Evolutionary conservation across 2,113 vertebrate genomes (phyloP), one percentile per base, ranked within the genome.

Genomic region (Chloropsis hardwickii): DNA sequence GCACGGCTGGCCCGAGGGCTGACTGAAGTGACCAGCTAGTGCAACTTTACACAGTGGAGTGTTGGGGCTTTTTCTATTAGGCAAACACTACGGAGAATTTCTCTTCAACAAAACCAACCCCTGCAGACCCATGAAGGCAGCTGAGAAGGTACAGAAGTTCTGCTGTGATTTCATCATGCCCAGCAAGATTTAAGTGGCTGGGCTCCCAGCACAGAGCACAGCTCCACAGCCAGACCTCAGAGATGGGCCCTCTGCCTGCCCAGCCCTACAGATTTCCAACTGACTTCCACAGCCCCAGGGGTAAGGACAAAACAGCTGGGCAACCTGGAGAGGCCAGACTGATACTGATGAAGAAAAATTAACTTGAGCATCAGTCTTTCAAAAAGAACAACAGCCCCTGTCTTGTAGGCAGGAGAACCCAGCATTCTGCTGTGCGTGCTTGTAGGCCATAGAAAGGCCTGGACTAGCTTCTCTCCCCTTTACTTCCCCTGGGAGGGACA

Each of bases 1-100:
- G 58, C 62, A 31, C 12, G 60, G 23, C 25, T 2, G 45, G 37
- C 37, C 17, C 10, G 0, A 6, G 25, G 22, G 25, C 33, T 50
- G 48, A 25, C 42, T 60, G 67, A 14, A 57, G 10, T 1, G 14
- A 83, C 27, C 33, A 78, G 27, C 29, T 9, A 29, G 11, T 1
- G 1, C 4, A 14, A 6, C 31, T 44, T 76, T 21, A 23, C 62
- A 54, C 40, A n/a, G 5, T 0, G 1, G 15, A 47, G 44, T 5
- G 33, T 5, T 44, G 4, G 19, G 1, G 1, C 1, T 11, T 51
- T 37, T 80, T n/a, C 51, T 31, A 45, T 20, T 20, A 17, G 66
- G 40, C 39, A 50, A 71, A 64, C 21, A 23, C 18, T 25, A 22
- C 12, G 19, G 12, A n/a, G 39, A 57, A 44, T 8, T 51, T 66